Evolutionary conservation across 1,140 invertebrate genomes (phyloP).

Genomic region (Charaxes varanes): DNA sequence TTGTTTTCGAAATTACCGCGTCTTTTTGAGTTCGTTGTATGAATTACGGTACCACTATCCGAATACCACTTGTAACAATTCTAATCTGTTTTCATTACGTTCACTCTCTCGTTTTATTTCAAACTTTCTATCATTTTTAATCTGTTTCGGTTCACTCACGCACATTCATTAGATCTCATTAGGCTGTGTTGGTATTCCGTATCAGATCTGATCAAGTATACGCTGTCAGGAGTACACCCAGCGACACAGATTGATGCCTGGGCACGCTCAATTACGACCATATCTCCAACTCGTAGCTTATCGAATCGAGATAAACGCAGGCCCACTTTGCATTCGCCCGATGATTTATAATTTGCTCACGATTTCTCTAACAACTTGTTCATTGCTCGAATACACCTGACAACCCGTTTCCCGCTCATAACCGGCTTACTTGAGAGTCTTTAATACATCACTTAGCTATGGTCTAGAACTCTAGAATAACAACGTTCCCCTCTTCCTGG

Average conservation of each 20-base stretch:
- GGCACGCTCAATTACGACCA: conserved; percentile 41
- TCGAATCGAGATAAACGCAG: conserved; percentile 38
- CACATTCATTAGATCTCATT: conserved; percentile 37
- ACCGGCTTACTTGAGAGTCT: conserved; percentile 11
- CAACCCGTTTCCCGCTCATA: conserved; percentile 7
- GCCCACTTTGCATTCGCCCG: conserved; percentile 14
- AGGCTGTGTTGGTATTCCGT: conserved; percentile 38
- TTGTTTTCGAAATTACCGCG: no score
- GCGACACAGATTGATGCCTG: conserved; percentile 45
- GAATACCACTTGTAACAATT: no score
- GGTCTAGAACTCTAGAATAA: no score
- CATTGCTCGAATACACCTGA: conserved; percentile 17
- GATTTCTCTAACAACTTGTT: conserved; percentile 19
- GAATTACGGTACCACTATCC: no score
- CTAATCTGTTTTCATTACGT: no score
- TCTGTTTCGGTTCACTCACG: conserved; percentile 21
- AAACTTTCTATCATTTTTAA: no score
- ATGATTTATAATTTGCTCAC: conserved; percentile 26
- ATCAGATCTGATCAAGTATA: conserved; percentile 37
- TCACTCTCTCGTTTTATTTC: no score
- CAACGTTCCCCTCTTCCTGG: no score
- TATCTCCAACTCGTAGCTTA: conserved; percentile 35
- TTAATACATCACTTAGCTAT: no score
- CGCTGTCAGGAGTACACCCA: conserved; percentile 51
- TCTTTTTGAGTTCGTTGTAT: no score